Evolutionary conservation across 1,140 invertebrate genomes (phyloP), one percentile per base, ranked within the genome.

Genomic region (Tenebrio molitor): DNA sequence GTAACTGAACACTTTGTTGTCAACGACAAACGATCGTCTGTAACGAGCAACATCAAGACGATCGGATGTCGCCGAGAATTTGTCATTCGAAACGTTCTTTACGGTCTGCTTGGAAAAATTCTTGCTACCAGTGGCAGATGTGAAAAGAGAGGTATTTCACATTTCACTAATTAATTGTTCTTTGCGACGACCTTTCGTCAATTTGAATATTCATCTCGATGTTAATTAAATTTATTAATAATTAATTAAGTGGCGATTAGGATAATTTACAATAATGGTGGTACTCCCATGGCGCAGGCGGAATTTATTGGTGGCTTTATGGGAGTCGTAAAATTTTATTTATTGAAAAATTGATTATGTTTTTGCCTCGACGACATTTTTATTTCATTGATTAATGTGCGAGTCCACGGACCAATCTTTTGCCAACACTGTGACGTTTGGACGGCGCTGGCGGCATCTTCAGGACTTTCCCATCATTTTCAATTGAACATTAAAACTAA

Each of bases 41-140:
- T 19, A 65, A 65, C 63, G 23, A 65, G 34, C 19, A 41, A 64
- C 63, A 65, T 19, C 36, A 66, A 66, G 64, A 66, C 19, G 64
- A 66, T 66, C 64, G 36, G 64, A 66, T 66, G 64, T 66, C 64
- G 42, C 14, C 8, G 39, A 8, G 64, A 66, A 66, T 44, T 66
- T 66, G 64, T 66, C 64, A 66, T 66, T 66, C 14, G 64, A 66
- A 66, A 66, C 63, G 34, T 19, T 64, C 63, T 66, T 66, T 42
- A 21, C 29, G 63, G 63, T 66, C 63, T 42, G 23, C 16, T 7
- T n/a, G 46, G 16, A n/a, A n/a, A n/a, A n/a, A n/a, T n/a, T n/a
- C n/a, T 8, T 23, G 46, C 8, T 7, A 1, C 8, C 19, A 21
- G 17, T 23, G 25, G 46, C n/a, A 6, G 7, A 21, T 39, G 12